Evolutionary conservation across 2,797 vertebrate genomes (phyloP).

Genomic region (Schizopygopsis malacanthus): DNA sequence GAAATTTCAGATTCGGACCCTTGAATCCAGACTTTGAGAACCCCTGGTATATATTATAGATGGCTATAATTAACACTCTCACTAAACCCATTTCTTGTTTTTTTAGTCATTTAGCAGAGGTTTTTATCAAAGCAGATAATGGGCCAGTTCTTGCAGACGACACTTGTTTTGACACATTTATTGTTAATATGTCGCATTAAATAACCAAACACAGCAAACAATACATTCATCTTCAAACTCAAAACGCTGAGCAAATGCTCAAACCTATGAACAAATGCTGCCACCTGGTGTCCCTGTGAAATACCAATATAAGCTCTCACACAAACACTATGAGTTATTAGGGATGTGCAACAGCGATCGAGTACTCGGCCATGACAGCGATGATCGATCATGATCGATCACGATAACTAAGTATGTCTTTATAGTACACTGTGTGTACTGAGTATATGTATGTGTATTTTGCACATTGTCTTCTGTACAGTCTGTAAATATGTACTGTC

Average conservation of each 20-base stretch:
- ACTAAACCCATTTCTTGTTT: background rate
- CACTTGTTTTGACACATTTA: background rate
- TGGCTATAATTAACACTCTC: background rate
- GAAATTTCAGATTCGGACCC: too few relatives aligned
- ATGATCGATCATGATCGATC: too few relatives aligned
- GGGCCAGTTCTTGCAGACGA: background rate
- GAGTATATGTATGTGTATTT: too few relatives aligned
- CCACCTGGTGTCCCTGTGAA: constrained; percentile 24
- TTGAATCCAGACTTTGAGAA: too few relatives aligned
- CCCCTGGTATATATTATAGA: background rate
- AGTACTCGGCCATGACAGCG: too few relatives aligned
- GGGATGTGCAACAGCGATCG: too few relatives aligned
- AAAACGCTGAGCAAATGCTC: background rate
- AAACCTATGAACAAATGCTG: constrained; percentile 27
- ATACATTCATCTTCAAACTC: background rate
- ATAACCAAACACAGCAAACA: background rate
- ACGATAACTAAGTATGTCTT: too few relatives aligned
- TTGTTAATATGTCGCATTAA: background rate
- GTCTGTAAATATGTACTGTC: too few relatives aligned
- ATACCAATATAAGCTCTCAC: background rate
- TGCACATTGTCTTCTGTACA: too few relatives aligned
- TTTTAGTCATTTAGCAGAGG: background rate
- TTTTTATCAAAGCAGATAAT: background rate
- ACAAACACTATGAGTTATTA: background rate
- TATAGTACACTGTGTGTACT: too few relatives aligned